These are phyloP conservation scores for Ruditapes philippinarum DNA, from an alignment of 1,140 invertebrate genomes.

Conservation along the genomic window DNA sequence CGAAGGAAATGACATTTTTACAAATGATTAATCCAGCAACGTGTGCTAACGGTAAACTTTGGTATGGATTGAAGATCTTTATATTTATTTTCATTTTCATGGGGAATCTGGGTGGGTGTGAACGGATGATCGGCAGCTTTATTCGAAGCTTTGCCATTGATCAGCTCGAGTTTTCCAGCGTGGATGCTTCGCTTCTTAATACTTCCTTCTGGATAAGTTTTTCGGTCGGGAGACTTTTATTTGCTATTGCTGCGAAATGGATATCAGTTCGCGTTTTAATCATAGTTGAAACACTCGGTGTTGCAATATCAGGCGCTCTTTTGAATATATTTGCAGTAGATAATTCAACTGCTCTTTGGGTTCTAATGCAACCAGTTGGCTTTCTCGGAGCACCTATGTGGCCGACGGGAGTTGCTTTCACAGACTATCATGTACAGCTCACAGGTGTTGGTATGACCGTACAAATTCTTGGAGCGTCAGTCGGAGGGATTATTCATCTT, in stretches of 20 bases:
- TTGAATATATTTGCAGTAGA: slow-evolving; percentile 67
- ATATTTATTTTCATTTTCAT: slow-evolving; percentile 71
- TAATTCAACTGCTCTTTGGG: slow-evolving; percentile 62
- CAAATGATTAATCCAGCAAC: slow-evolving; percentile 70
- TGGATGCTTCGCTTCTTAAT: slow-evolving; percentile 69
- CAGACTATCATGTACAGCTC: slow-evolving; percentile 68
- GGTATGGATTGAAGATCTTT: slow-evolving; percentile 70
- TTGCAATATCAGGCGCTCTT: slow-evolving; percentile 50
- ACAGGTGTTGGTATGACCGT: slow-evolving; percentile 71
- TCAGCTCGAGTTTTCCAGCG: slow-evolving; percentile 63
- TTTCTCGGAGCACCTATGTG: slow-evolving; percentile 71
- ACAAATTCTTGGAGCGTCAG: slow-evolving; percentile 65
- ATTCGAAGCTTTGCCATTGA: slow-evolving; percentile 72
- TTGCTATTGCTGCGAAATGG: slow-evolving; percentile 64
- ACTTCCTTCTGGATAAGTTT: slow-evolving; percentile 76
- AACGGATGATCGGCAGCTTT: slow-evolving; percentile 74
- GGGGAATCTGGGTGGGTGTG: slow-evolving; percentile 70
- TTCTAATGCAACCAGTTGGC: slow-evolving; percentile 57
- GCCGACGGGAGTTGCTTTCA: slow-evolving; percentile 70
- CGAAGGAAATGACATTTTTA: slow-evolving; percentile 15
- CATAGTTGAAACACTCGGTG: slow-evolving; percentile 66
- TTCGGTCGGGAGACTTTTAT: slow-evolving; percentile 68
- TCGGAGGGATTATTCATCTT: slow-evolving; percentile 69
- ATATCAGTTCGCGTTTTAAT: slow-evolving; percentile 69
- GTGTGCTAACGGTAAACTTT: slow-evolving; percentile 67